Conservation (phyloP, 2,113 vertebrate genomes). For the pig (Sus scrofa) region T2T-Sscrofa CM000813.6:126301001-126301500, state of each 20-base stretch:
- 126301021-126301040: no score
- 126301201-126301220: not conserved
- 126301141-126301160: not conserved
- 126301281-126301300: not conserved
- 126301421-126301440: conserved; percentile 1
- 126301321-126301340: not conserved
- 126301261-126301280: not conserved
- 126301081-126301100: no score
- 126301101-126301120: not conserved
- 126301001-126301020: no score
- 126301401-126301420: not conserved
- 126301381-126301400: not conserved
- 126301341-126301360: no score
- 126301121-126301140: not conserved
- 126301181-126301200: not conserved
- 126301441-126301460: not conserved
- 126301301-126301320: not conserved
- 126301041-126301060: no score
- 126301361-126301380: not conserved
- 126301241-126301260: not conserved
- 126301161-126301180: not conserved
- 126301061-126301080: no score
- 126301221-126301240: not conserved
- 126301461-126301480: not conserved
- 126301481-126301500: not conserved